phyloP scores from a whole-genome alignment of 1,140 invertebrate genomes.

The Ladona fulva region DNA sequence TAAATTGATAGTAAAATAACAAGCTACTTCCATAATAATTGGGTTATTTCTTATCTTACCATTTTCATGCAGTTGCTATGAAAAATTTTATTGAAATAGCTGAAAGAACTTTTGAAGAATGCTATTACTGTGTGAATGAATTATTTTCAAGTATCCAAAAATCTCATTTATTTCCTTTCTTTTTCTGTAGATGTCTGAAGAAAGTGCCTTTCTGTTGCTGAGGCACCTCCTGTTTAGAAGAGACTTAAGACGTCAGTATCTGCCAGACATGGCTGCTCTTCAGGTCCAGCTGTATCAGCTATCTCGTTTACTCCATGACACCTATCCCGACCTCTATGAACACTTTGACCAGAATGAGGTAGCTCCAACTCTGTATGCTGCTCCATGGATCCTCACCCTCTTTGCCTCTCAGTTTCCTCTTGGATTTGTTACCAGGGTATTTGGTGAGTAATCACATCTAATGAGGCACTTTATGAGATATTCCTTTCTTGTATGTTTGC shows the following conservation, averaged over 20 bases:
- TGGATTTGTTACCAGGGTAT: slow-evolving; percentile 88
- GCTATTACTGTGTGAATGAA: no score
- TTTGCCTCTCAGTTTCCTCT: slow-evolving; percentile 94
- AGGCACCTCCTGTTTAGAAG: slow-evolving; percentile 85
- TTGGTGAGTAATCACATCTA: slow-evolving; percentile 52
- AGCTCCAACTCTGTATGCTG: slow-evolving; percentile 85
- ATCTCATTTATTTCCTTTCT: slow-evolving; percentile 20
- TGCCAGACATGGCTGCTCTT: slow-evolving; percentile 87
- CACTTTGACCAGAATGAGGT: slow-evolving; percentile 87
- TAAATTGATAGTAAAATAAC: no score
- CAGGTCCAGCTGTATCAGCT: slow-evolving; percentile 90
- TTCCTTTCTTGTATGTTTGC: no score
- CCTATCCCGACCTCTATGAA: slow-evolving; percentile 71
- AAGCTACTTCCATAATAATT: no score
- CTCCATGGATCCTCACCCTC: slow-evolving; percentile 90
- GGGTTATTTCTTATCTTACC: no score
- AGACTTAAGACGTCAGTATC: slow-evolving; percentile 76
- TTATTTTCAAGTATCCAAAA: neutral
- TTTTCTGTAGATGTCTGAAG: slow-evolving; percentile 73
- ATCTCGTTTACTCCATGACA: slow-evolving; percentile 82
- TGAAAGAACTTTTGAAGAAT: no score
- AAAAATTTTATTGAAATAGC: no score
- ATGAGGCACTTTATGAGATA: no score
- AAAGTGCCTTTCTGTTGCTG: slow-evolving; percentile 75
- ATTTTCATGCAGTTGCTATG: no score